Evolutionary conservation across 2,797 vertebrate species (phyloP).

Genomic region (Adrianichthys oophorus): DNA sequence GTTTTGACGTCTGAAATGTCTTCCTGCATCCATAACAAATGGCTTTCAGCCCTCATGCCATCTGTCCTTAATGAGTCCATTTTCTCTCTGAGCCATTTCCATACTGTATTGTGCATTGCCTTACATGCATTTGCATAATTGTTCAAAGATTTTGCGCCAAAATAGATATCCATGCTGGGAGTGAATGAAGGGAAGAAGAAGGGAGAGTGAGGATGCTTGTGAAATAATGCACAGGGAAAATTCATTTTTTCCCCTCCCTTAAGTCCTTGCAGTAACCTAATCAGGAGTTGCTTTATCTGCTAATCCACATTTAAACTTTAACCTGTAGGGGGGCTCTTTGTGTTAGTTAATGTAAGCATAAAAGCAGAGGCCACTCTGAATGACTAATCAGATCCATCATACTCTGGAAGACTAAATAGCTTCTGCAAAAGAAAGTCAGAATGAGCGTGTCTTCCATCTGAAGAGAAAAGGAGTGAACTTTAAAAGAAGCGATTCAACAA

Average conservation of each 20-base stretch:
- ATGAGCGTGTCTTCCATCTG: constrained; percentile 86
- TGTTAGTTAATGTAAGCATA: constrained; percentile 97
- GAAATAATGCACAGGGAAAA: constrained; percentile 90
- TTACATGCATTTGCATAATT: constrained; percentile 96
- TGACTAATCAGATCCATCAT: constrained; percentile 99
- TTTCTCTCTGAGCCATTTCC: constrained; percentile 87
- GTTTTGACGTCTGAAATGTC: constrained; percentile 76
- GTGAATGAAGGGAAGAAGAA: constrained; percentile 63
- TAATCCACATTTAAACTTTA: constrained; percentile 99
- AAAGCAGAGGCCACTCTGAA: constrained; percentile 87
- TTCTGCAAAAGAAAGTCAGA: constrained; percentile 86
- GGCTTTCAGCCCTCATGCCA: constrained; percentile 87
- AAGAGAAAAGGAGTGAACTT: constrained; percentile 59
- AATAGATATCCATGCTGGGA: constrained; percentile 92
- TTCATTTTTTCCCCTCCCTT: constrained; percentile 80
- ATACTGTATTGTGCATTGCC: constrained; percentile 92
- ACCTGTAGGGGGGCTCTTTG: constrained; percentile 98
- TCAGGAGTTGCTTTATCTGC: constrained; percentile 94
- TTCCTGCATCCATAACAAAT: constrained; percentile 78
- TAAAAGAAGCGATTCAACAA: constrained; percentile 77
- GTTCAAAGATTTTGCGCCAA: constrained; percentile 94
- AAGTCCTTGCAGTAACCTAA: constrained; percentile 90
- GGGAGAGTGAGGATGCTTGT: constrained; percentile 83
- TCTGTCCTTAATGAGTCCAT: constrained; percentile 96
- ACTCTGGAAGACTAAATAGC: constrained; percentile 90